Evolutionary conservation across 2,888 invertebrate genomes (phyloP).

Genomic region (Macrosiphum euphorbiae): DNA sequence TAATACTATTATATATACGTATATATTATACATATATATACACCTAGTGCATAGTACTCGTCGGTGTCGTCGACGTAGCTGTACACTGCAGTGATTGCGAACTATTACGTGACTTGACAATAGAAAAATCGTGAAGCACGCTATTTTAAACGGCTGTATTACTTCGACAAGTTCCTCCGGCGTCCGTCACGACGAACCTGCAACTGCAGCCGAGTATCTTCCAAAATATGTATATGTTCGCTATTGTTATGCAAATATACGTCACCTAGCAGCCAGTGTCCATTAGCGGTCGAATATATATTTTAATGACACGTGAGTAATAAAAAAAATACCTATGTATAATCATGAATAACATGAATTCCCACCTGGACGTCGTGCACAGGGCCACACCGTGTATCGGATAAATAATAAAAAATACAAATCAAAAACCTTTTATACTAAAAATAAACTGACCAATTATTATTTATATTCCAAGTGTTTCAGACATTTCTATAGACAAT

Average conservation of each 20-base stretch:
- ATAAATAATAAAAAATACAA: neutral
- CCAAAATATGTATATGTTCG: neutral
- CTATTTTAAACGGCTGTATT: slow-evolving; percentile 57
- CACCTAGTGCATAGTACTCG: neutral
- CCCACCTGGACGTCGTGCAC: slow-evolving; percentile 8
- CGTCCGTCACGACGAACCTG: slow-evolving; percentile 54
- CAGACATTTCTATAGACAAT: neutral
- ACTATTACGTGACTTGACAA: slow-evolving; percentile 61
- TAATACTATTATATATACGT: neutral
- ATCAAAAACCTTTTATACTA: neutral
- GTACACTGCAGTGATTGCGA: slow-evolving; percentile 25
- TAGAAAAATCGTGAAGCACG: slow-evolving; percentile 62
- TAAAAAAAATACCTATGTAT: neutral
- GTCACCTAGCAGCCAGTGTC: neutral
- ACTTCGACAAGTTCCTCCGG: slow-evolving; percentile 51
- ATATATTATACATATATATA: neutral
- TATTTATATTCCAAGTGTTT: neutral
- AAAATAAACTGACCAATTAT: slow-evolving; percentile 23
- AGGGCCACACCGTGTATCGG: neutral
- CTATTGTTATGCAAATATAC: slow-evolving; percentile 63
- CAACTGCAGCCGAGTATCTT: slow-evolving; percentile 44
- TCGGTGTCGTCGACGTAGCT: neutral
- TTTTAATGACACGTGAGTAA: slow-evolving; percentile 1
- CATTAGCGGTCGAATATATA: slow-evolving; percentile 1
- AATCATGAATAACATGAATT: slow-evolving; percentile 37